Conservation (phyloP, 2,888 invertebrate genomes). For the Platerodrilus igneus region DNA sequence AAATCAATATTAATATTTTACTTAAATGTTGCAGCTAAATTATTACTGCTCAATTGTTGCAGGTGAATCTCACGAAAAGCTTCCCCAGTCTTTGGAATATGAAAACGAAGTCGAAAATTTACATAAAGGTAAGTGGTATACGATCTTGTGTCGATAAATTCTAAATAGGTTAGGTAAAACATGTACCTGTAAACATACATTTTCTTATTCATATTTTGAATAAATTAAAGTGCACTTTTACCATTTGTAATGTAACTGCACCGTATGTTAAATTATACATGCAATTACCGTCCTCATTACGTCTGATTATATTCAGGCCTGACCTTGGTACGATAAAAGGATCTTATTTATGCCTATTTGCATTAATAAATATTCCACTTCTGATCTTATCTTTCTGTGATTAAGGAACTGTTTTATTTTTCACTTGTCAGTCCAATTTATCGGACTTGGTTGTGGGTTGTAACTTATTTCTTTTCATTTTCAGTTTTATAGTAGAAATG, state of each 20-base stretch:
- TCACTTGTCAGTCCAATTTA: conserved; percentile 25
- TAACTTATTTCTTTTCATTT: too few species aligned
- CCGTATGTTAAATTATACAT: conserved; percentile 45
- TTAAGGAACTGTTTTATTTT: conserved; percentile 28
- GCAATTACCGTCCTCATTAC: conserved; percentile 37
- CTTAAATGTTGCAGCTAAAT: too few species aligned
- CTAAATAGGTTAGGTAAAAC: not conserved
- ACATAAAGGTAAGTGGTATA: conserved; percentile 41
- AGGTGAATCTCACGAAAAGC: conserved; percentile 44
- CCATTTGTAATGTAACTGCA: conserved; percentile 33
- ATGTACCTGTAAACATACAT: not conserved
- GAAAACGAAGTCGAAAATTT: conserved; percentile 36
- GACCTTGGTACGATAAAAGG: conserved; percentile 35
- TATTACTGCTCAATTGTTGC: too few species aligned
- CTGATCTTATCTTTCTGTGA: conserved; percentile 27
- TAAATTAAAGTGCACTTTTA: conserved; percentile 30
- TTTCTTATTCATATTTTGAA: conserved; percentile 4
- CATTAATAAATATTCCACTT: conserved; percentile 32
- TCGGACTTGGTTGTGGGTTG: too few species aligned
- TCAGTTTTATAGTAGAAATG: too few species aligned
- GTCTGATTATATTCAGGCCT: conserved; percentile 36
- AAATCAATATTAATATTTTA: too few species aligned
- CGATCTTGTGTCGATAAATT: too few species aligned
- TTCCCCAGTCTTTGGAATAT: conserved; percentile 38
- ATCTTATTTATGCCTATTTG: conserved; percentile 36